A percentile compares a stretch with the other conserved stretches of the same genome.
These are phyloP conservation scores for Leucophenga maculata DNA, from an alignment of 2,888 invertebrate species.

Conservation along the genomic window DNA sequence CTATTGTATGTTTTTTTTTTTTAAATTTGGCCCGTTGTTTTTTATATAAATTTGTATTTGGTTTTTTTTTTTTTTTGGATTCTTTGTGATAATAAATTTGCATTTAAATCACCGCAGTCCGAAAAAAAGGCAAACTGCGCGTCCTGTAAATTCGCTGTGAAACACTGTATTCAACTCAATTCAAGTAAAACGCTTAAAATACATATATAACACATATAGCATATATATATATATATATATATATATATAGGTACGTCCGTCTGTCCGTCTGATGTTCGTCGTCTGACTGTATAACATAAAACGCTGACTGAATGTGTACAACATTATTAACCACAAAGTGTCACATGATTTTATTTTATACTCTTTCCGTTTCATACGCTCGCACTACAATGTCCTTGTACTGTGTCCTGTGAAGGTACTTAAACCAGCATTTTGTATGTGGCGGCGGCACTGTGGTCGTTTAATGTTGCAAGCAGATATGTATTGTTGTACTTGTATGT, in stretches of 20 bases:
- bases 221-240: conserved; percentile 2
- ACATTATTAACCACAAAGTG: conserved; percentile 65
- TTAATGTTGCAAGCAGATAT: conserved; percentile 12
- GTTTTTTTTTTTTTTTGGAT: conserved; percentile 43
- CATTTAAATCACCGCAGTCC: conserved; percentile 61
- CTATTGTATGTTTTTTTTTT: conserved; percentile 45
- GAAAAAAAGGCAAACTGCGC: conserved; percentile 22
- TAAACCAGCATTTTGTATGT: conserved; percentile 20
- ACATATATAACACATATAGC: conserved; percentile 2
- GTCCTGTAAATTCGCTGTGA: neutral
- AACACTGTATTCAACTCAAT: conserved; percentile 17
- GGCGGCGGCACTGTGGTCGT: conserved; percentile 16
- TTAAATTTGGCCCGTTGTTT: too few relatives aligned
- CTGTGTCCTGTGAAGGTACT: conserved; percentile 9
- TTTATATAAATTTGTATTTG: too few relatives aligned
- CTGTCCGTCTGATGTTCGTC: conserved; percentile 29
- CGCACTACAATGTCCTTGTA: conserved; percentile 13
- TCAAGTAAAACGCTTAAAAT: conserved; percentile 7
- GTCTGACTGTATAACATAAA: conserved; percentile 3
- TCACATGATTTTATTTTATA: conserved; percentile 58
- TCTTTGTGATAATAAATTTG: conserved; percentile 63
- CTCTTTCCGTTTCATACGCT: neutral
- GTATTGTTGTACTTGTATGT: too few relatives aligned
- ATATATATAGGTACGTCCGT: neutral
- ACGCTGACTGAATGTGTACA: conserved; percentile 42